These are phyloP conservation scores for Chloroceryle aenea DNA, from an alignment of 2,113 vertebrate genomes.

Conservation along the genomic window DNA sequence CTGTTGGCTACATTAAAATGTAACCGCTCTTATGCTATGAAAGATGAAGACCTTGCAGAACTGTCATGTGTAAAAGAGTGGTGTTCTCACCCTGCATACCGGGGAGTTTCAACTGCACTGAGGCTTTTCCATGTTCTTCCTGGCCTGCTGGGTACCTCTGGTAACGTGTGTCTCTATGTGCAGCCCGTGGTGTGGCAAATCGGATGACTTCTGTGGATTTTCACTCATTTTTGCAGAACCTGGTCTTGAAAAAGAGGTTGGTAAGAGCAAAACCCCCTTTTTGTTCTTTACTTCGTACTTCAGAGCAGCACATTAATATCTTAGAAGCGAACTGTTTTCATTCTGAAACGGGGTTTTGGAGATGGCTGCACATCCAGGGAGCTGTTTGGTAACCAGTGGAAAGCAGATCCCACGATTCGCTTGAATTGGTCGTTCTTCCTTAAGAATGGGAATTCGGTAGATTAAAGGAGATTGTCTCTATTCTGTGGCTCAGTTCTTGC, in stretches of 20 bases:
- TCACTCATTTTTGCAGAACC: slow-evolving; percentile 90
- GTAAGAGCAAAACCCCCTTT: slow-evolving; percentile 32
- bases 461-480: not conserved
- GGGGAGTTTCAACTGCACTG: fast-evolving
- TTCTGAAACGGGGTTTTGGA: not conserved
- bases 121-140: not conserved
- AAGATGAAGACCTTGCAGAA: not conserved
- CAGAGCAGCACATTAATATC: not conserved
- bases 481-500: not conserved
- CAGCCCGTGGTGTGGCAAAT: slow-evolving; percentile 89
- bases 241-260: slow-evolving; percentile 92
- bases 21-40: fast-evolving
- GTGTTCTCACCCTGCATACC: not conserved
- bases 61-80: not conserved
- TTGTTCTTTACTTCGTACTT: not conserved
- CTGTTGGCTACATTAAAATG: not conserved
- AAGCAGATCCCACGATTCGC: fast-evolving
- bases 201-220: slow-evolving; percentile 85
- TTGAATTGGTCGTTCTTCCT: not conserved
- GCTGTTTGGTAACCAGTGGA: not conserved
- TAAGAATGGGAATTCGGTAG: not conserved
- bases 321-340: not conserved
- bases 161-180: not conserved
- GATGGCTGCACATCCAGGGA: not conserved
- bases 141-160: not conserved